These are phyloP conservation scores for Drosophila nebulosa DNA, from an alignment of 1,140 invertebrate species.

Conservation along the genomic window DNA sequence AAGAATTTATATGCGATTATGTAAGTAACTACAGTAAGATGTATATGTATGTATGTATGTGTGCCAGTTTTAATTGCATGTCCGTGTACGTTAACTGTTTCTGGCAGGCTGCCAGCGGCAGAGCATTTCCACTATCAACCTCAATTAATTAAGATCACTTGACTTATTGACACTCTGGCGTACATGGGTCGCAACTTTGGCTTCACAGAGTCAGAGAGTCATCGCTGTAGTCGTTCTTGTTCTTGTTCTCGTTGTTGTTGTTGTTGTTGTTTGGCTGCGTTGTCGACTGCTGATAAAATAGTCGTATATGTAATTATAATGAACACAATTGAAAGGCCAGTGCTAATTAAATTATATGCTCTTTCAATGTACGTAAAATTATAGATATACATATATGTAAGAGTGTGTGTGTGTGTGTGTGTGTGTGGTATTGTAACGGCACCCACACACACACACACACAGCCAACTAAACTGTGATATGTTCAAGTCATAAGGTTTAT, in stretches of 20 bases:
- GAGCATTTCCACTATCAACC: slow-evolving; percentile 52
- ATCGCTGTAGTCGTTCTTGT: neutral
- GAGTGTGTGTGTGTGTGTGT: slow-evolving; percentile 17
- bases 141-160: slow-evolving; percentile 78
- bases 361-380: slow-evolving; percentile 8
- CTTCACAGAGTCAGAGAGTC: neutral
- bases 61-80: slow-evolving; percentile 51
- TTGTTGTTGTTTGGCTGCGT: slow-evolving; percentile 14
- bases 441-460: slow-evolving; percentile 7
- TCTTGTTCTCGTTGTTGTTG: neutral
- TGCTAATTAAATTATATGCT: slow-evolving; percentile 73
- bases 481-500: slow-evolving; percentile 53
- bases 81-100: slow-evolving; percentile 38
- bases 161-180: slow-evolving; percentile 67
- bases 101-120: slow-evolving; percentile 51
- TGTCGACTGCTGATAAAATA: slow-evolving; percentile 57
- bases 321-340: slow-evolving; percentile 71
- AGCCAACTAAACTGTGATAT: slow-evolving; percentile 23
- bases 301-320: slow-evolving; percentile 64
- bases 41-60: neutral
- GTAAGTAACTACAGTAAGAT: slow-evolving; percentile 15
- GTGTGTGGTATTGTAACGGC: neutral
- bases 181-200: slow-evolving; percentile 24
- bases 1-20: slow-evolving; percentile 29
- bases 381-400: slow-evolving; percentile 10